Evolutionary conservation across 2,797 vertebrate genomes (phyloP).

Genomic region (Anabas testudineus): DNA sequence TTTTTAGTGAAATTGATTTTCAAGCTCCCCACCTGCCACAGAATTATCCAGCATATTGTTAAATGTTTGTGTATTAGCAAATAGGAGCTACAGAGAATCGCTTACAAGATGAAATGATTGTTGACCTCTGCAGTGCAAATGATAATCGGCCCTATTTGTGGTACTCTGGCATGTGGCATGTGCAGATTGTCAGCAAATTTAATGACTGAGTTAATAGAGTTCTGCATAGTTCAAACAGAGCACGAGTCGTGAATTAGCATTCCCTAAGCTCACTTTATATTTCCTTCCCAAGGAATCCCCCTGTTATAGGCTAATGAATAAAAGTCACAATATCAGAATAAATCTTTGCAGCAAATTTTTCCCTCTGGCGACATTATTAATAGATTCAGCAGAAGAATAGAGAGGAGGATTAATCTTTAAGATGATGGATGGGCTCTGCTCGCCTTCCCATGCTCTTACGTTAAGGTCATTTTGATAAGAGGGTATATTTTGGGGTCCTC

Average conservation of each 20-base stretch:
- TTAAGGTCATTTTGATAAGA: constrained; percentile 86
- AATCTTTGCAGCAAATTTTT: constrained; percentile 80
- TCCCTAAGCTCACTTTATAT: constrained; percentile 55
- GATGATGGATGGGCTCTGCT: constrained; percentile 83
- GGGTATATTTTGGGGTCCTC: constrained; percentile 83
- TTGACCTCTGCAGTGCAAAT: constrained; percentile 44
- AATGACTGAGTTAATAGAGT: constrained; percentile 47
- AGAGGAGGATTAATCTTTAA: constrained; percentile 84
- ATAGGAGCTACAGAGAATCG: constrained; percentile 7
- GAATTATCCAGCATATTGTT: constrained; percentile 39
- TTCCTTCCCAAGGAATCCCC: constrained; percentile 74
- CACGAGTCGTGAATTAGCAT: constrained; percentile 52
- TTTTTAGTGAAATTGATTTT: constrained; percentile 68
- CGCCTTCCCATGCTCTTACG: constrained; percentile 83
- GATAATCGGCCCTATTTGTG: constrained; percentile 48
- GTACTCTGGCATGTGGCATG: constrained; percentile 14
- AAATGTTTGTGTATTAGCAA: constrained; percentile 48
- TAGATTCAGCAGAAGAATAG: constrained; percentile 83
- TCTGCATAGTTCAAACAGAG: constrained; percentile 45
- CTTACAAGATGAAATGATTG: constrained; percentile 34
- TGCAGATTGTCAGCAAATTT: constrained; percentile 52
- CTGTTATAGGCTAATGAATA: constrained; percentile 82
- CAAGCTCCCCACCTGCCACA: constrained; percentile 60
- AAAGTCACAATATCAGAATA: constrained; percentile 85
- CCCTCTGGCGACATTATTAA: constrained; percentile 82